Conservation (phyloP, 2,797 vertebrate species). For the Mallotus villosus region DNA sequence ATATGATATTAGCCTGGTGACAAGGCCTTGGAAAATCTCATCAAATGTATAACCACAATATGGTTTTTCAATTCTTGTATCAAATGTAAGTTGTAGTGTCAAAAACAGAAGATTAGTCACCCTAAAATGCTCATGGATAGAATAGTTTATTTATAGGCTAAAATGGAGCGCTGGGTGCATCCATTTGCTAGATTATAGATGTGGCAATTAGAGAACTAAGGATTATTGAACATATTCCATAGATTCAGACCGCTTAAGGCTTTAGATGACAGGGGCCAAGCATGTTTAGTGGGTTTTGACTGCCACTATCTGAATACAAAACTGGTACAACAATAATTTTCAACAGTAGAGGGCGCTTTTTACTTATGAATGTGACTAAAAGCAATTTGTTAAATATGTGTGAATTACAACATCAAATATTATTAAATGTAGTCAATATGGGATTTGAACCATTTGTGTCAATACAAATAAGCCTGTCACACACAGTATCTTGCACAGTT, state of each 20-base stretch:
- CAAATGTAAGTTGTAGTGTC: too few species aligned
- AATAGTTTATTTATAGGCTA: too few species aligned
- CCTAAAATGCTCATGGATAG: too few species aligned
- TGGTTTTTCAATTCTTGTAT: too few species aligned
- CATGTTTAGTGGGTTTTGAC: constrained; percentile 6
- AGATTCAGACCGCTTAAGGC: not conserved
- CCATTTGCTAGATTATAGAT: too few species aligned
- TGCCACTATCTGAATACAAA: constrained; percentile 37
- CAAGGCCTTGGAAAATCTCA: not conserved
- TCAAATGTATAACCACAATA: too few species aligned
- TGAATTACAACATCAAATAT: not conserved
- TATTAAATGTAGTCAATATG: not conserved
- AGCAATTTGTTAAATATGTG: not conserved
- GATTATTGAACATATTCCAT: too few species aligned
- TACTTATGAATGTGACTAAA: constrained; percentile 28
- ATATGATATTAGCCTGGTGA: not conserved
- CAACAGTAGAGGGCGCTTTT: constrained; percentile 64
- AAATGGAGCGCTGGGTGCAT: too few species aligned
- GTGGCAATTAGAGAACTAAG: too few species aligned
- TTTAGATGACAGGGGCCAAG: not conserved
- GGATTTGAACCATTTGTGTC: not conserved
- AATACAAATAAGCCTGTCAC: too few species aligned
- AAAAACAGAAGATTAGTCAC: too few species aligned
- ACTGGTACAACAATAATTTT: not conserved
- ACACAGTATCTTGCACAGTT: too few species aligned